Base-by-base conservation (phyloP, 2,888 invertebrate species). In the Loripinus fragilis region DNA sequence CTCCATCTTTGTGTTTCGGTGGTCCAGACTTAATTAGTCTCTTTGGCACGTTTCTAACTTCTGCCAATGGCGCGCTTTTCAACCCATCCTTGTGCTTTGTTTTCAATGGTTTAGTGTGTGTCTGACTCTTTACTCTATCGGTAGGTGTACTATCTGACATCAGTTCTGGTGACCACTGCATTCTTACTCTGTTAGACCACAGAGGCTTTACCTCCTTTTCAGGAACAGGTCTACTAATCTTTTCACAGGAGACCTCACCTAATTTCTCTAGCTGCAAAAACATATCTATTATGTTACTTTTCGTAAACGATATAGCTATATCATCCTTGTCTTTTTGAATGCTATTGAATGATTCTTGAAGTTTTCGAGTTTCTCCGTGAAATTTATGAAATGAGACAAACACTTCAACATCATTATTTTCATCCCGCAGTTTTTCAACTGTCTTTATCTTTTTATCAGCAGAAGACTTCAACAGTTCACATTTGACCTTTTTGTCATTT, bases 351-450 rank as follows among this genome's bases (percentile, higher is more conserved):
- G 60, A 60, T 33, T 60, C 33, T 33, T 60, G 60, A 23, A 60
- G 60, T 33, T 60, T 60, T 20, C 20, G 30, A 8, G 60, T 60
- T 60, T 60, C 60, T 33, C 60, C 60, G 1, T 33, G 60, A 60
- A 12, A 33, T 60, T 60, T 60, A 23, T 60, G 60, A 20, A 60
- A 60, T 17, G 60, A 33, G 3, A 60, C 60, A 20, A 60, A 60
- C 10, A 60, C n/a, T 30, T 60, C 60, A 23, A 60, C 60, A 23
- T 60, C 60, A 60, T 60, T 60, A 20, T 33, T 60, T 30, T 60
- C 33, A 8, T 30, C 60, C 17, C 33, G 30, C 17, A 60, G 60
- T 33, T 60, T 60, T 12, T 60, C 60, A 12, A 60, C 60, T 8
- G 30, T 33, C 33, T 17, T 33, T 33, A 60, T 33, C 60, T 60